Conservation (phyloP, 2,113 vertebrate genomes). For the Corynorhinus townsendii region DNA sequence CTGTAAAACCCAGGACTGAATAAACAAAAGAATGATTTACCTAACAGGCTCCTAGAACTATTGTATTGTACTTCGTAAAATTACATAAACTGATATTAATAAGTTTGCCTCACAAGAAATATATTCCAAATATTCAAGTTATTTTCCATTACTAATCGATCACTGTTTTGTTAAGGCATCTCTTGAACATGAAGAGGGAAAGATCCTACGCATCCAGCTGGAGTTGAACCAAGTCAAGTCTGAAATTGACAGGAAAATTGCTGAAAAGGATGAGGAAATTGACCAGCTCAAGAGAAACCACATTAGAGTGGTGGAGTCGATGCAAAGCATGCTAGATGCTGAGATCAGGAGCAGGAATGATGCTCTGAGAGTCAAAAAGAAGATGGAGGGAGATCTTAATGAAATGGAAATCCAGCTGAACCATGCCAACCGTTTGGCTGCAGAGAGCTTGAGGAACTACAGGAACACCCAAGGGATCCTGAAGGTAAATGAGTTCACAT, state of each 20-base stretch:
- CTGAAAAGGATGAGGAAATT: conserved; percentile 83
- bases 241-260: conserved; percentile 80
- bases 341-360: conserved; percentile 84
- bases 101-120: background rate
- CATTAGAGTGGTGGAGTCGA: conserved; percentile 78
- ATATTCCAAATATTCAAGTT: background rate
- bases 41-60: background rate
- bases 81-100: background rate
- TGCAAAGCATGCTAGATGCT: conserved; percentile 82
- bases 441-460: conserved; percentile 84
- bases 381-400: conserved; percentile 80
- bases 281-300: conserved; percentile 82
- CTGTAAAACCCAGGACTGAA: background rate
- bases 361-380: conserved; percentile 86
- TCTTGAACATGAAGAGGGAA: conserved; percentile 82
- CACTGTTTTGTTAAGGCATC: conserved; percentile 66
- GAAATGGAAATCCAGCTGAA: conserved; percentile 86
- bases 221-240: conserved; percentile 83
- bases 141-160: conserved; percentile 18
- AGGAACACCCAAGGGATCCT: conserved; percentile 77
- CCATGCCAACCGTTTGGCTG: conserved; percentile 83
- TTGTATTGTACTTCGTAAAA: background rate
- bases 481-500: conserved; percentile 71
- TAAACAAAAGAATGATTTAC: conserved; percentile 14
- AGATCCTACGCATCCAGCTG: conserved; percentile 81